phyloP scores from a whole-genome alignment of 2,113 vertebrate species.

The Neopipo cinnamomea region DNA sequence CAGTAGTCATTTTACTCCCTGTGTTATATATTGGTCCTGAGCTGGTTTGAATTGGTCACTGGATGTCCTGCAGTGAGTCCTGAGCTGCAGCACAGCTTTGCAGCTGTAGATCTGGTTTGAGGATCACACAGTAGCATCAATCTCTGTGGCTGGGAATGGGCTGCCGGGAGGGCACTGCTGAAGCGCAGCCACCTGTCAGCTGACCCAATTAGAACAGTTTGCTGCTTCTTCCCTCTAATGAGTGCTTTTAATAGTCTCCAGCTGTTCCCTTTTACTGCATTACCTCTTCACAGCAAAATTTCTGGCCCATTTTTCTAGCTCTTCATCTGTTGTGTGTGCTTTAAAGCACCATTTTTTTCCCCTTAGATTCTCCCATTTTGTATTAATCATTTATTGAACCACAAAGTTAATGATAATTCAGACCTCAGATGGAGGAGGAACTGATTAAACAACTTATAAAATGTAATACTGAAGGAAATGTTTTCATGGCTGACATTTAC shows the following conservation, averaged over 20 bases:
- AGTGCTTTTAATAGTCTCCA: constrained; percentile 48
- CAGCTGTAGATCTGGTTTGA: not conserved
- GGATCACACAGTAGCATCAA: not conserved
- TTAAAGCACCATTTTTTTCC: not conserved
- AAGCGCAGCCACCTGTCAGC: constrained; percentile 61
- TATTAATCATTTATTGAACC: constrained; percentile 10
- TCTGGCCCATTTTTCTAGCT: not conserved
- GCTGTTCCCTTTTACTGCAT: constrained; percentile 42
- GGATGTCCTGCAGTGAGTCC: rapidly evolving
- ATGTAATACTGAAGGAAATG: not conserved
- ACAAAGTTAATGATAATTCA: not conserved
- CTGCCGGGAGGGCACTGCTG: not conserved
- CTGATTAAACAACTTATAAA: not conserved
- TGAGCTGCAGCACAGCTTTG: not conserved
- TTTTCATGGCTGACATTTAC: not conserved
- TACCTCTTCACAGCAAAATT: not conserved
- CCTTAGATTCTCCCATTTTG: not conserved
- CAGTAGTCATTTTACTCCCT: not conserved
- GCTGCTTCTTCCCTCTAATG: constrained; percentile 27
- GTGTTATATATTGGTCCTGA: rapidly evolving
- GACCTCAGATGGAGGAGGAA: not conserved
- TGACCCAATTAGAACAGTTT: constrained; percentile 50
- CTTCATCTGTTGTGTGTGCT: not conserved
- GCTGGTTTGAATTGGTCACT: not conserved
- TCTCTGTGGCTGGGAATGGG: not conserved